These are phyloP conservation scores for Lottia scabra DNA, from an alignment of 2,888 invertebrate species.

Conservation along the genomic window DNA sequence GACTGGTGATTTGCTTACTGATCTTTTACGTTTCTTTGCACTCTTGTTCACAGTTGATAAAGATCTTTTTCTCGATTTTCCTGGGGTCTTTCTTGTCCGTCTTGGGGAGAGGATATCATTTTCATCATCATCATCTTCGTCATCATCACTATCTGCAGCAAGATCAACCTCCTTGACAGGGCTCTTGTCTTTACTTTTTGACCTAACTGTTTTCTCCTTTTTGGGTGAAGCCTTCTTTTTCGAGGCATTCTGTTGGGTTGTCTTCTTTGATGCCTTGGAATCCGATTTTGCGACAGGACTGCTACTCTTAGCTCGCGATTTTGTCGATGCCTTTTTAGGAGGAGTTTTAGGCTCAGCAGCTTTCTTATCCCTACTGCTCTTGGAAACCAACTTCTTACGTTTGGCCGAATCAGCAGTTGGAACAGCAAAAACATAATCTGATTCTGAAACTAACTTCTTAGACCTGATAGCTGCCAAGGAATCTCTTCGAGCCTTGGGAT, in stretches of 20 bases:
- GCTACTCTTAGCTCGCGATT: neutral
- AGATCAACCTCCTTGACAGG: too few species aligned
- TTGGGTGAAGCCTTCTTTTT: too few species aligned
- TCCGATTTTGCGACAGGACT: neutral
- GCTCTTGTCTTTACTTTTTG: too few species aligned
- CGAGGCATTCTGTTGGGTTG: too few species aligned
- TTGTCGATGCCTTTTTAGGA: neutral
- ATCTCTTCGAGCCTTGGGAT: conserved; percentile 7
- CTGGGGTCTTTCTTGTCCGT: neutral
- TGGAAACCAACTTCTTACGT: neutral
- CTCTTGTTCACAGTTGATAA: neutral
- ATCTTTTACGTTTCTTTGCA: neutral
- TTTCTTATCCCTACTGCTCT: neutral
- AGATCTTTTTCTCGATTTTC: neutral
- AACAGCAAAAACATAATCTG: neutral
- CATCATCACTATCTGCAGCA: neutral
- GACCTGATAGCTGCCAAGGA: conserved; percentile 7
- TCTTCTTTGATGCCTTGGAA: too few species aligned
- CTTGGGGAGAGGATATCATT: neutral
- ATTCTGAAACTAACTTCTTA: neutral
- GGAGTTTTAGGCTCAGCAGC: neutral
- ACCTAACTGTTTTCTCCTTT: too few species aligned
- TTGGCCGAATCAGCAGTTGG: neutral
- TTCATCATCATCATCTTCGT: neutral
- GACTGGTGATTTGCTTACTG: neutral